Evolutionary conservation across 2,797 vertebrate species (phyloP).

Genomic region (Kryptolebias ocellatus): DNA sequence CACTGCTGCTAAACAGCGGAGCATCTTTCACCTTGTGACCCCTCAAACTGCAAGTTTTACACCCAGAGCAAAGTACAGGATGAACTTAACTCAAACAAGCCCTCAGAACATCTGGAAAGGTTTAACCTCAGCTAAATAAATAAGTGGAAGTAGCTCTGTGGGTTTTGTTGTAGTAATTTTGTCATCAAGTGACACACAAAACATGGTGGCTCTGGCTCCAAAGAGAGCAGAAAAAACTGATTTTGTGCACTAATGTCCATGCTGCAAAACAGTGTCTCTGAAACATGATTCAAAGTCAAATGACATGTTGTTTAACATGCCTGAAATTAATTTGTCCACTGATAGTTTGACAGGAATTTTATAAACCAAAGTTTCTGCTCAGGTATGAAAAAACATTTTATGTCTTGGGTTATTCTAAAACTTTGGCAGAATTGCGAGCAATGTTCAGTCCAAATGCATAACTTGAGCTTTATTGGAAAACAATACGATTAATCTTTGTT

Average conservation of each 20-base stretch:
- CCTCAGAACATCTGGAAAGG: conserved; percentile 69
- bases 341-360: too few relatives aligned
- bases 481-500: too few relatives aligned
- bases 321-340: conserved; percentile 51
- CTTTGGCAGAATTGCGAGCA: too few relatives aligned
- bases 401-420: too few relatives aligned
- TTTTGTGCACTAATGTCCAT: conserved; percentile 32
- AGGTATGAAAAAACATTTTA: too few relatives aligned
- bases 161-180: conserved; percentile 42
- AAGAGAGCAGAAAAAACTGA: conserved; percentile 17
- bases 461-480: too few relatives aligned
- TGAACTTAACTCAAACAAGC: conserved; percentile 36
- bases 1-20: conserved; percentile 21
- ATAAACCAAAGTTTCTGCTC: too few relatives aligned
- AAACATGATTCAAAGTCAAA: conserved; percentile 16
- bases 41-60: conserved; percentile 27
- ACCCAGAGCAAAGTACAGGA: conserved; percentile 39
- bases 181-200: conserved; percentile 24
- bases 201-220: conserved; percentile 27
- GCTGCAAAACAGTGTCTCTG: conserved; percentile 4
- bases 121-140: conserved; percentile 61
- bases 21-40: conserved; percentile 60
- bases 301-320: conserved; percentile 37
- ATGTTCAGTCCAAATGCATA: too few relatives aligned
- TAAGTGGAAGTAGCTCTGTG: conserved; percentile 38